Percentiles rank a stretch among this genome's conserved stretches.
phyloP scores from a whole-genome alignment of 2,797 vertebrate species.

The Lepus oiostolus region DNA sequence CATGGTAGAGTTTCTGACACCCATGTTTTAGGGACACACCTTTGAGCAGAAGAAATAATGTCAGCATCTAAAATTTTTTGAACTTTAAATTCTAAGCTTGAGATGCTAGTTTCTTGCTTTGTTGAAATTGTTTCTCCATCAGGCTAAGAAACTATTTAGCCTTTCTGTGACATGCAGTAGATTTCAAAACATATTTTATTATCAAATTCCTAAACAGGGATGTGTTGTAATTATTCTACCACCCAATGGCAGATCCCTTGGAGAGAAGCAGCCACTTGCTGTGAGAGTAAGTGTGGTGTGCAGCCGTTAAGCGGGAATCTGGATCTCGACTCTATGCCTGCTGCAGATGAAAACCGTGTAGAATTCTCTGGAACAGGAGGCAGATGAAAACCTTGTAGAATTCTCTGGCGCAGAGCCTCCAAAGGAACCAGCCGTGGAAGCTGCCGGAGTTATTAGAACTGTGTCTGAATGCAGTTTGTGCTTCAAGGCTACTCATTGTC shows the following conservation, averaged over 20 bases:
- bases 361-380: not conserved
- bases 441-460: not conserved
- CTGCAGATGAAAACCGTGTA: not conserved
- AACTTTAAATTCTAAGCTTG: constrained; percentile 4
- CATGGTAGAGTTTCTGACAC: not conserved
- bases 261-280: not conserved
- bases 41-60: constrained; percentile 5
- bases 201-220: not conserved
- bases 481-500: not conserved
- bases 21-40: not conserved
- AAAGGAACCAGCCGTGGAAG: not conserved
- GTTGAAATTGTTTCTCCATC: constrained; percentile 2
- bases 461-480: not conserved
- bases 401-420: not conserved
- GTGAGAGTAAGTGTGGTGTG: not conserved
- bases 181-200: constrained; percentile 2
- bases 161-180: not conserved
- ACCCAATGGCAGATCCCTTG: not conserved
- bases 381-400: not conserved
- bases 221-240: constrained; percentile 3
- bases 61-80: not conserved
- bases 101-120: not conserved
- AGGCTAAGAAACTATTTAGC: not conserved
- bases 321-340: not conserved
- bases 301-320: not conserved